Percentiles rank a stretch among this genome's conserved stretches.
Evolutionary conservation across 2,797 vertebrate genomes (phyloP).

Genomic region (Limosa lapponica): DNA sequence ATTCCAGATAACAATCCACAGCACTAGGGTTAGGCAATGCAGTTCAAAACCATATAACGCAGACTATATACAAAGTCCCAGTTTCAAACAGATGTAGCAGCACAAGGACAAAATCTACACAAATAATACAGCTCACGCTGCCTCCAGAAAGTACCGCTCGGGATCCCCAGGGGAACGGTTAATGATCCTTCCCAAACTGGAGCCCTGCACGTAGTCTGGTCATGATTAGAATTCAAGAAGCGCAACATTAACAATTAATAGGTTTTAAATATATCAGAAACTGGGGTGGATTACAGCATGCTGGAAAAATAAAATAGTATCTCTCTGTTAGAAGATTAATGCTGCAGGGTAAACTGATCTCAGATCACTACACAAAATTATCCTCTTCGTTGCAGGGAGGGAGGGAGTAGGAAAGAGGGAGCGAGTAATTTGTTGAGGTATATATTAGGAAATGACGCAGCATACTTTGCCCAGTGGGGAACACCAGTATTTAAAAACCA

Average conservation of each 20-base stretch:
- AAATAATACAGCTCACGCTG: slow-evolving; percentile 46
- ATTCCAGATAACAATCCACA: slow-evolving; percentile 60
- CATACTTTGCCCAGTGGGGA: not conserved
- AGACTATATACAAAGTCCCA: not conserved
- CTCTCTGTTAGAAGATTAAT: slow-evolving; percentile 31
- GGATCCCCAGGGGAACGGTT: slow-evolving; percentile 69
- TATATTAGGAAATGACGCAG: not conserved
- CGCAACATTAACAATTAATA: slow-evolving; percentile 78
- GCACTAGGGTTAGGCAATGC: slow-evolving; percentile 21
- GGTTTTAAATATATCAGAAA: slow-evolving; percentile 64
- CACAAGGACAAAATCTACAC: slow-evolving; percentile 48
- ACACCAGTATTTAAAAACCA: not conserved
- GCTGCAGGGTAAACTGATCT: slow-evolving; percentile 62
- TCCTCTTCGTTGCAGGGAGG: not conserved
- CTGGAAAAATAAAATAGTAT: slow-evolving; percentile 55
- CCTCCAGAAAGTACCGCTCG: slow-evolving; percentile 60
- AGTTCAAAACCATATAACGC: not conserved
- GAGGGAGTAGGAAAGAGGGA: not conserved
- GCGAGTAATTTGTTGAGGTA: not conserved
- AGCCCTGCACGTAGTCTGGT: slow-evolving; percentile 41
- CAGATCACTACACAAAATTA: slow-evolving; percentile 22
- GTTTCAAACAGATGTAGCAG: slow-evolving; percentile 43
- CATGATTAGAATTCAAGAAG: slow-evolving; percentile 72
- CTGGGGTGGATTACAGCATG: slow-evolving; percentile 59
- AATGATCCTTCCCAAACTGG: slow-evolving; percentile 70